These are phyloP conservation scores for Drosophila mimetica DNA, from an alignment of 2,888 invertebrate genomes.

Conservation along the genomic window DNA sequence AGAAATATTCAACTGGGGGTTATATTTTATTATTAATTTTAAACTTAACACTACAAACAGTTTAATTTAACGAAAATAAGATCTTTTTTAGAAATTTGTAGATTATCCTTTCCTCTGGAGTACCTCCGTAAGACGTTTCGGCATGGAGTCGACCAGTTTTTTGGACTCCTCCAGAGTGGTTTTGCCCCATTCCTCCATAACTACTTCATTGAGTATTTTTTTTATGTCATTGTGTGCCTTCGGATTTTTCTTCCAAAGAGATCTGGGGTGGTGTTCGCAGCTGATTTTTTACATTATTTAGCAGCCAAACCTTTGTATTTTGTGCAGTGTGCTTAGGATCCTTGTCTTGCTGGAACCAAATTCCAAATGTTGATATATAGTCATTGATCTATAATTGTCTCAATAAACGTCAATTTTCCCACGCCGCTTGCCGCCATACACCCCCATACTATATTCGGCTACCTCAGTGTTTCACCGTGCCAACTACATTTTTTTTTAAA, in stretches of 20 bases:
- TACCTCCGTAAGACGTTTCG: neutral
- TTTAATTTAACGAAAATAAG: too few species aligned
- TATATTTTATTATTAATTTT: neutral
- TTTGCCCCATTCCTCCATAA: neutral
- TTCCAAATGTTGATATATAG: too few species aligned
- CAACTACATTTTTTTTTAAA: too few species aligned
- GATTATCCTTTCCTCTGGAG: neutral
- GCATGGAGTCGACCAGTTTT: slow-evolving; percentile 1
- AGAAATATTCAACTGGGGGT: neutral
- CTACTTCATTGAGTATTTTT: neutral
- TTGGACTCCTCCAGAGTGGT: neutral
- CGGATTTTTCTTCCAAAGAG: neutral
- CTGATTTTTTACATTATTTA: neutral
- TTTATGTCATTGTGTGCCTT: slow-evolving; percentile 2
- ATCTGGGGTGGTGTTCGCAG: neutral
- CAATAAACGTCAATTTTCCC: too few species aligned
- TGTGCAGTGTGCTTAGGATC: too few species aligned
- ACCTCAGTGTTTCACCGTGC: too few species aligned
- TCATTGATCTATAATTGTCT: too few species aligned
- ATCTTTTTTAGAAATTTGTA: neutral
- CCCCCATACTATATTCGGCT: too few species aligned
- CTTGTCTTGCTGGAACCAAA: too few species aligned
- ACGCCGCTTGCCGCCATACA: too few species aligned
- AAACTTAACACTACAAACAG: neutral
- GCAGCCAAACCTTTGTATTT: too few species aligned